A percentile compares a stretch with the other conserved stretches of the same genome.
These are phyloP conservation scores for Serripes groenlandicus DNA, from an alignment of 2,888 invertebrate species.

Conservation along the genomic window DNA sequence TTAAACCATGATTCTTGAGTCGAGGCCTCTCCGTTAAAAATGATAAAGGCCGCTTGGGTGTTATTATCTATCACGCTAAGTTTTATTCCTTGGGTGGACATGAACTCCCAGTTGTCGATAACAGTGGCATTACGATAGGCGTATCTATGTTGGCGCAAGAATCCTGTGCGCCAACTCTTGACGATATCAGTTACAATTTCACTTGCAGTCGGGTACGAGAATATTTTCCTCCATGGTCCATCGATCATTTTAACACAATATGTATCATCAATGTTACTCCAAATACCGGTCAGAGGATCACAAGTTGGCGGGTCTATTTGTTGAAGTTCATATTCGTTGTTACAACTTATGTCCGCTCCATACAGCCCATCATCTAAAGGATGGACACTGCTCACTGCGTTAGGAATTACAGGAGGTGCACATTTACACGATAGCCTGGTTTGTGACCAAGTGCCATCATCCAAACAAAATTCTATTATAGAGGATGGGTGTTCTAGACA, in stretches of 20 bases:
- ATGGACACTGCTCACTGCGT: not conserved
- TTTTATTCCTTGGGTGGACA: not conserved
- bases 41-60: not conserved
- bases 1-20: not conserved
- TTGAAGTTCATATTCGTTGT: not conserved
- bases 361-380: not conserved
- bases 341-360: not conserved
- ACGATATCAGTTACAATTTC: not conserved
- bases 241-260: conserved; percentile 1
- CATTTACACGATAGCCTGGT: not conserved
- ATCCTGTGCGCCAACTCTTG: not conserved
- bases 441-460: not conserved
- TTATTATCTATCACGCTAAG: not conserved
- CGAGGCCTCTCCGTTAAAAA: not conserved
- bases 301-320: not conserved
- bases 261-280: not conserved
- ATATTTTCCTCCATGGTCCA: conserved; percentile 4
- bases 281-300: not conserved
- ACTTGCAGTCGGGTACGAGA: not conserved
- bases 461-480: not conserved
- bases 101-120: not conserved
- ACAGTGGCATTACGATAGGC: not conserved
- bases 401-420: not conserved
- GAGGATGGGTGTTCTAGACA: not conserved
- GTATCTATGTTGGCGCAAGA: too few species aligned